Evolutionary conservation across 2,113 vertebrate species (phyloP).

Genomic region (Syngnathus floridae): DNA sequence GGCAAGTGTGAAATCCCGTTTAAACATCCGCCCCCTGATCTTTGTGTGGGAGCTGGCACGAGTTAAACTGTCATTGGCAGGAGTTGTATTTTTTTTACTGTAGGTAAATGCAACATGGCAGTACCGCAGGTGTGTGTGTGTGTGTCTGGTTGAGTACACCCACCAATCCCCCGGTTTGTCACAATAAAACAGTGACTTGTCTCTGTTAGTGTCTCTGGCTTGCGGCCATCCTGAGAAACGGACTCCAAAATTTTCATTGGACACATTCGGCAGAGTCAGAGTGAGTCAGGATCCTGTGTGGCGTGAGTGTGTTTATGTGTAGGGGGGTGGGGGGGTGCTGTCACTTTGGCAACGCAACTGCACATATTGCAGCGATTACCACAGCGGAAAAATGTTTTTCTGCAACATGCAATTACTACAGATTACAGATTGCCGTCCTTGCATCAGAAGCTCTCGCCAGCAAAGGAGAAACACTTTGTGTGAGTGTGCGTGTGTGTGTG

Average conservation of each 20-base stretch:
- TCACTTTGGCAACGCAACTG: slow-evolving; percentile 73
- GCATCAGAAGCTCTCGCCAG: slow-evolving; percentile 70
- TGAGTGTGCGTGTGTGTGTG: slow-evolving; percentile 38
- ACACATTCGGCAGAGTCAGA: slow-evolving; percentile 44
- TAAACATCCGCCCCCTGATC: slow-evolving; percentile 40
- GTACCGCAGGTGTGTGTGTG: slow-evolving; percentile 49
- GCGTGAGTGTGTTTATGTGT: slow-evolving; percentile 22
- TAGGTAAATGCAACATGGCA: slow-evolving; percentile 51
- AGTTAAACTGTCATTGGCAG: slow-evolving; percentile 67
- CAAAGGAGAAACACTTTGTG: slow-evolving; percentile 60
- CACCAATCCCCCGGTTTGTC: slow-evolving; percentile 11
- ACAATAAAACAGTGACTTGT: slow-evolving; percentile 15
- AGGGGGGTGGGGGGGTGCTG: slow-evolving; percentile 65
- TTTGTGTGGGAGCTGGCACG: slow-evolving; percentile 56
- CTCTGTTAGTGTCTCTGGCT: slow-evolving; percentile 21
- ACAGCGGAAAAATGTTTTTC: slow-evolving; percentile 80
- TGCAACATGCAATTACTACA: slow-evolving; percentile 80
- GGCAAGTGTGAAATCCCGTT: slow-evolving; percentile 25
- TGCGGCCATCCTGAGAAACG: slow-evolving; percentile 19
- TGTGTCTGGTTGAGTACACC: background rate
- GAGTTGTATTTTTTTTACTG: slow-evolving; percentile 49
- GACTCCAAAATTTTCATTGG: slow-evolving; percentile 16
- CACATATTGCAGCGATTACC: slow-evolving; percentile 80
- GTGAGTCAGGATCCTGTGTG: slow-evolving; percentile 39
- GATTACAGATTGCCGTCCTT: slow-evolving; percentile 76